Evolutionary conservation across 2,888 invertebrate genomes (phyloP).

Genomic region (Polydrusus cervinus): DNA sequence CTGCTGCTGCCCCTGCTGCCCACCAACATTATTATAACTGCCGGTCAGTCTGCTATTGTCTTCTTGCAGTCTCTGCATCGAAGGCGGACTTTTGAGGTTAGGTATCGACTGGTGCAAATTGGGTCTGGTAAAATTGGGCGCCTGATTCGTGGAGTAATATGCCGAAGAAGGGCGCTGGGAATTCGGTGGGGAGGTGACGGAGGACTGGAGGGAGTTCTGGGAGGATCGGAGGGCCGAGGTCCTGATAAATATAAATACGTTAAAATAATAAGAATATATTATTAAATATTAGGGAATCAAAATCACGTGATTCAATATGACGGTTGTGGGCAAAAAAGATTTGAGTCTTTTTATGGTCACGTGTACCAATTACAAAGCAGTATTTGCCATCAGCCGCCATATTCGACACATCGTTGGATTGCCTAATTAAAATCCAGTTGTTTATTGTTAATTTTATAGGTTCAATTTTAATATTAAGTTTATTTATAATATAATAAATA

Average conservation of each 20-base stretch:
- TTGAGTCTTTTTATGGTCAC: too few relatives aligned
- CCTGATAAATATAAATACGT: slow-evolving; percentile 59
- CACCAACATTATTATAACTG: slow-evolving; percentile 44
- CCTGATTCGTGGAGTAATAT: slow-evolving; percentile 69
- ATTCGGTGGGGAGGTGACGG: slow-evolving; percentile 69
- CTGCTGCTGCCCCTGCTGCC: slow-evolving; percentile 33
- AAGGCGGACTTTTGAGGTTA: slow-evolving; percentile 70
- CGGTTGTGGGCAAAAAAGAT: too few relatives aligned
- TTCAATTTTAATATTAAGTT: too few relatives aligned
- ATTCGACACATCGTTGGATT: too few relatives aligned
- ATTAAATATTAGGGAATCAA: too few relatives aligned
- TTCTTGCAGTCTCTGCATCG: slow-evolving; percentile 60
- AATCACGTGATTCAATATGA: too few relatives aligned
- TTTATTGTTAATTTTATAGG: too few relatives aligned
- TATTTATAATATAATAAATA: too few relatives aligned
- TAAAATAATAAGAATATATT: not conserved
- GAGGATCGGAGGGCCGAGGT: slow-evolving; percentile 77
- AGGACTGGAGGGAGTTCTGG: slow-evolving; percentile 75
- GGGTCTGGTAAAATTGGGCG: slow-evolving; percentile 59
- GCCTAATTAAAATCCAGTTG: too few relatives aligned
- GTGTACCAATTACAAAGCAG: too few relatives aligned
- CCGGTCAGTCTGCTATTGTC: slow-evolving; percentile 58
- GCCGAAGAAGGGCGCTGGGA: slow-evolving; percentile 76
- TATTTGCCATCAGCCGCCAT: too few relatives aligned
- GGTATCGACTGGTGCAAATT: slow-evolving; percentile 71